Evolutionary conservation across 1,140 invertebrate species (phyloP).

Genomic region (Penaeus indicus): DNA sequence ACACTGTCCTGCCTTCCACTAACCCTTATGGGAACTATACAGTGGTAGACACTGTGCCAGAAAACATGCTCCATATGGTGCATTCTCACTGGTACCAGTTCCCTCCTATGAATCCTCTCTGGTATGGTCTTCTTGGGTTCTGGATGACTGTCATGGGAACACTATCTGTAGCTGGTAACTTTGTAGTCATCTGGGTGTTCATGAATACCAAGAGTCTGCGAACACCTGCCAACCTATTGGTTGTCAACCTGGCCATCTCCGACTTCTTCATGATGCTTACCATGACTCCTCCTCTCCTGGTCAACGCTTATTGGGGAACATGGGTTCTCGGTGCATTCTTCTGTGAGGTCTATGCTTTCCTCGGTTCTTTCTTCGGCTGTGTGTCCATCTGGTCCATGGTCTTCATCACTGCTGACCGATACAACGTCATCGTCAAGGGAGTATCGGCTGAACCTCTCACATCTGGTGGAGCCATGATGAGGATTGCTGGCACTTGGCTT

Average conservation of each 20-base stretch:
- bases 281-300: no score
- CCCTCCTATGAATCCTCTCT: constrained; percentile 79
- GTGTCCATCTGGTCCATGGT: constrained; percentile 78
- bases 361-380: constrained; percentile 72
- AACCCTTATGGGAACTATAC: constrained; percentile 27
- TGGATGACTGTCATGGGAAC: constrained; percentile 75
- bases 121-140: constrained; percentile 75
- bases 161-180: constrained; percentile 81
- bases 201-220: constrained; percentile 81
- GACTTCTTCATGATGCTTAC: constrained; percentile 83
- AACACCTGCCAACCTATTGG: constrained; percentile 86
- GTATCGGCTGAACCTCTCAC: no score
- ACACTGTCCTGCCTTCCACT: not conserved
- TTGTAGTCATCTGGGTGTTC: constrained; percentile 89
- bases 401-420: no score
- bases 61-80: constrained; percentile 67
- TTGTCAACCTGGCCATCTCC: constrained; percentile 87
- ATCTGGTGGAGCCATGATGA: no score
- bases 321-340: constrained; percentile 77
- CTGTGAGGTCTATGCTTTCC: constrained; percentile 85
- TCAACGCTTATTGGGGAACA: constrained; percentile 74
- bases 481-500: no score
- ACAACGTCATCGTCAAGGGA: no score
- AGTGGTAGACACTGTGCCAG: not conserved
- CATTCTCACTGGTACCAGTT: no score